Evolutionary conservation across 2,113 vertebrate genomes (phyloP).

Genomic region (Salminus brasiliensis): DNA sequence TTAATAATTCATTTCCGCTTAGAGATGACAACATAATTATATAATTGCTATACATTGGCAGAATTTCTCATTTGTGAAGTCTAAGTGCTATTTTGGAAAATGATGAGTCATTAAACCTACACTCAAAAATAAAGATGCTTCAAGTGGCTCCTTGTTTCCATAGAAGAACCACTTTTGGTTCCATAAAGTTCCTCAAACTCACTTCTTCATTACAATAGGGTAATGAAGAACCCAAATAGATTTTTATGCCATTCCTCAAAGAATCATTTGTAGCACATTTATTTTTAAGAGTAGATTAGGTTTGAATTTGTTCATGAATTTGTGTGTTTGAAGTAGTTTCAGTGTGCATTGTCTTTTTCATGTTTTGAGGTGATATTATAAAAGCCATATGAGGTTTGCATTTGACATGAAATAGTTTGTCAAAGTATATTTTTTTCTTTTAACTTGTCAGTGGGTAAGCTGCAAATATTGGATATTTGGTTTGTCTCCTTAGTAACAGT

Average conservation of each 20-base stretch:
- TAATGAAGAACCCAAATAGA: no score
- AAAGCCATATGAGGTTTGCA: background rate
- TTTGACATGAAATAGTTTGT: background rate
- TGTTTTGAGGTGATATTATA: background rate
- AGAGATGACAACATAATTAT: constrained; percentile 18
- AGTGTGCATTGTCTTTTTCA: background rate
- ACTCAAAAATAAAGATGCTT: no score
- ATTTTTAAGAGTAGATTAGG: no score
- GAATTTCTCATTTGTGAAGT: constrained; percentile 24
- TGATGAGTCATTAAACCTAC: constrained; percentile 11
- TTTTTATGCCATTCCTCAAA: no score
- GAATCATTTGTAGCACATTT: no score
- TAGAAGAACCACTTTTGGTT: no score
- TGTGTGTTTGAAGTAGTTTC: background rate
- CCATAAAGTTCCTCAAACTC: no score
- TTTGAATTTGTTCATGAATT: background rate
- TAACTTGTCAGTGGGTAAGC: background rate
- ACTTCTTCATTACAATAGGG: no score
- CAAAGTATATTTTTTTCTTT: constrained; percentile 3
- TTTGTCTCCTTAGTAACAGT: constrained; percentile 30
- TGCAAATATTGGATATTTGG: background rate
- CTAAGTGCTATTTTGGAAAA: constrained; percentile 1
- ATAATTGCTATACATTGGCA: constrained; percentile 10
- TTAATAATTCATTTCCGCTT: constrained; percentile 34
- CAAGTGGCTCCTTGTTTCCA: no score